Base-by-base conservation (phyloP, 2,888 invertebrate genomes). In the Athripsodes cinereus region DNA sequence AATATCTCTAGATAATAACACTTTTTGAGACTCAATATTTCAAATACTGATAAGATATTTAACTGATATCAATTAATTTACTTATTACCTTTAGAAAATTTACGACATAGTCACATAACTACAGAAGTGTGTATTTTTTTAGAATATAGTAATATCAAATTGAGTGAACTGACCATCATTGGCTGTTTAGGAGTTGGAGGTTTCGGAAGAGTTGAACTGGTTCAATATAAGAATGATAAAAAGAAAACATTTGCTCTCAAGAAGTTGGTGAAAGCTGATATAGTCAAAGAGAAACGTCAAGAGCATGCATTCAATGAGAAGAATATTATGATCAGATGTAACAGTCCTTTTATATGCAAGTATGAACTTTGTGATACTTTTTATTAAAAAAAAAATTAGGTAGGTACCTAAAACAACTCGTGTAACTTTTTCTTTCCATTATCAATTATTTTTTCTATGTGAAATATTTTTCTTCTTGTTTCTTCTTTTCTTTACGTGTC, bases 121-220 rank as follows among this genome's bases (percentile, higher is more conserved):
- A n/a, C n/a, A n/a, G n/a, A 26, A 26, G 26, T 6, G 5, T 22
- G n/a, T 16, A 21, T 34, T 6, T 11, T 52, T 58, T 63, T 71
- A 74, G 86, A 86, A 68, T 85, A 85, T 69, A 81, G 82, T 22
- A 81, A 83, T 61, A 79, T 96, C 22, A 80, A 85, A 57, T 74
- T 96, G 50, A 81, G 83, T 22, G 90, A 96, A 67, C 76, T 97
- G 65, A 88, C 89, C 67, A 84, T 87, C 60, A 79, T 92, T 18
- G 89, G 89, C 20, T 95, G 94, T 0, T 79, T 96, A 64, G 96
- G 96, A 1, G 89, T 95, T 13, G 96, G 96, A 3, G 96, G 95
- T 1, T 95, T 95, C 69, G 95, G 95, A 0, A 81, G 93, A 1
- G 95, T 95, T 0, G 93, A 92, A 69, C 76, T 92, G 60, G 88